A percentile compares a stretch with the other conserved stretches of the same genome.
Evolutionary conservation across 2,113 vertebrate genomes (phyloP).

Genomic region (Amazona guildingii): DNA sequence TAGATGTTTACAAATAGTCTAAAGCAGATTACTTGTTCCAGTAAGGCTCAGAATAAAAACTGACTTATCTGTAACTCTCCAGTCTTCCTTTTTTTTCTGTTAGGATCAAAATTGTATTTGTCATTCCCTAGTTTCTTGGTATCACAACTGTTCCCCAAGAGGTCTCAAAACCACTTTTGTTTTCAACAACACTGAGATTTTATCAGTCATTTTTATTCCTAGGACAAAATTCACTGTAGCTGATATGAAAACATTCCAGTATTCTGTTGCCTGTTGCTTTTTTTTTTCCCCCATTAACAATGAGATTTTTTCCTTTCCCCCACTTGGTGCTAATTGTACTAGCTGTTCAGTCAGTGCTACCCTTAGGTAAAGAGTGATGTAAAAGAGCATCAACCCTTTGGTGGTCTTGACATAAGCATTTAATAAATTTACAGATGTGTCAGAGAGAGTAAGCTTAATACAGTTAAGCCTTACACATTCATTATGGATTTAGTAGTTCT

Average conservation of each 20-base stretch:
- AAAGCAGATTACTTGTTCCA: background rate
- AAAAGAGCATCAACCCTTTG: background rate
- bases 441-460: background rate
- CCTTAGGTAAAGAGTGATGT: background rate
- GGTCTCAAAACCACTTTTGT: background rate
- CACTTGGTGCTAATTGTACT: background rate
- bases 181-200: background rate
- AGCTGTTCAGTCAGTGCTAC: background rate
- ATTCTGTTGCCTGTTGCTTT: background rate
- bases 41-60: background rate
- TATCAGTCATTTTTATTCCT: background rate
- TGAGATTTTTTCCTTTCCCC: background rate
- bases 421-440: background rate
- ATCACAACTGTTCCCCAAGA: background rate
- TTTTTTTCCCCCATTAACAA: fast-evolving
- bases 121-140: background rate
- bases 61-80: background rate
- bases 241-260: background rate
- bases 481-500: background rate
- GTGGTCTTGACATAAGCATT: background rate
- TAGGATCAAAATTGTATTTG: background rate
- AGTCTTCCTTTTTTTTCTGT: background rate
- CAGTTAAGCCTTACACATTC: background rate
- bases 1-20: background rate
- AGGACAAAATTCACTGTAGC: background rate